phyloP scores from a whole-genome alignment of 1,140 invertebrate species.

The Euwallacea fornicatus region DNA sequence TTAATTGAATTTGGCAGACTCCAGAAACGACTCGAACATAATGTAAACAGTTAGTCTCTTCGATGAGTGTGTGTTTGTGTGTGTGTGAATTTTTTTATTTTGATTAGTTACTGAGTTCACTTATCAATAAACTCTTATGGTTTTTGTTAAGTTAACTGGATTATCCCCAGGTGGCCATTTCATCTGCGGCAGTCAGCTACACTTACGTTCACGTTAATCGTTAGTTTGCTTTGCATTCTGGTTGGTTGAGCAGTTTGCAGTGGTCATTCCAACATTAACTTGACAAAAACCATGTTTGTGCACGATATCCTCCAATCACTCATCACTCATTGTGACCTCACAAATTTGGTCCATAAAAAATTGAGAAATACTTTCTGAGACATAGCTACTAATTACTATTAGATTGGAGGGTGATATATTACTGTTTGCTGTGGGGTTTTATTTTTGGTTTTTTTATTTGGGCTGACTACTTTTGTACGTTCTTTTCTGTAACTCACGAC shows the following conservation, averaged over 20 bases:
- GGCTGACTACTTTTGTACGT: slow-evolving; percentile 51
- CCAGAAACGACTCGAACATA: slow-evolving; percentile 47
- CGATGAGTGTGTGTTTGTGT: slow-evolving; percentile 54
- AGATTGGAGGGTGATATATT: slow-evolving; percentile 47
- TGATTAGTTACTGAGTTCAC: slow-evolving; percentile 53
- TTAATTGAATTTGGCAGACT: slow-evolving; percentile 52
- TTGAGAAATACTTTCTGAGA: background rate
- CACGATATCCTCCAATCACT: slow-evolving; percentile 43
- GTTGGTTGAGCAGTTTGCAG: too few relatives aligned
- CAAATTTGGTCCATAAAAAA: background rate
- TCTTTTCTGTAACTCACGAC: slow-evolving; percentile 53
- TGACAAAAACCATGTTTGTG: slow-evolving; percentile 37
- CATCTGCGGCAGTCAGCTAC: slow-evolving; percentile 5
- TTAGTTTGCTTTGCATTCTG: too few relatives aligned
- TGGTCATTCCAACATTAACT: slow-evolving; percentile 22
- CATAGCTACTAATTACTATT: slow-evolving; percentile 13
- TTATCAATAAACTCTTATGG: slow-evolving; percentile 43
- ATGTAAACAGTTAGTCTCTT: slow-evolving; percentile 52
- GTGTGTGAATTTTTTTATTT: slow-evolving; percentile 51
- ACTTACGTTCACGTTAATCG: too few relatives aligned
- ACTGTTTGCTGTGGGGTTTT: slow-evolving; percentile 54
- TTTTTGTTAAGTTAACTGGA: slow-evolving; percentile 36
- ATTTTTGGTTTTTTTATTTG: slow-evolving; percentile 50
- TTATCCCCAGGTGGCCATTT: slow-evolving; percentile 32
- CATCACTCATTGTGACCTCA: background rate